Evolutionary conservation across 2,888 invertebrate species (phyloP), one percentile per base, ranked within the genome.

Genomic region (Brenthis ino): DNA sequence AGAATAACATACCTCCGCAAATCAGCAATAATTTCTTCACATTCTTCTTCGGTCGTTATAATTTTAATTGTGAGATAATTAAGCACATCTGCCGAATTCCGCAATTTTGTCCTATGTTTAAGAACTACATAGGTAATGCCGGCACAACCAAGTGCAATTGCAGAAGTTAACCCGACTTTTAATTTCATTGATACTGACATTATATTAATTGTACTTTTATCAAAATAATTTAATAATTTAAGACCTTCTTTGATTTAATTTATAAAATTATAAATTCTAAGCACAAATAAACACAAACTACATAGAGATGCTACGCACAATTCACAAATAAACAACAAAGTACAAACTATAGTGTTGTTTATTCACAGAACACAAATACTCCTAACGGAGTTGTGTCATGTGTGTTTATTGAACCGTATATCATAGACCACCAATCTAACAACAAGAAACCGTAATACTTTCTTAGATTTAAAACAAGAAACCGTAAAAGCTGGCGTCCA

Each of bases 41-140:
- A 86, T n/a, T 73, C 66, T n/a, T 79, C 74, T 74, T 83, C 81
- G 24, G 76, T 82, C 12, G 78, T 80, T 5, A 89, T 83, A 47
- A 76, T 82, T 73, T 80, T 79, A 37, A 90, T 84, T 60, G 72
- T 77, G 65, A 91, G 77, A 68, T 90, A 82, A 24, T 83, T 74
- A 54, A 89, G 81, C n/a, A 80, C 81, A 33, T 85, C 60, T 33
- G 28, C 48, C 50, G 87, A 85, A 70, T 81, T 77, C 11, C 70
- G 74, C 2, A 64, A 51, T 67, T 71, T 75, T 48, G 68, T 71
- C 70, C 76, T 85, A 50, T 72, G 74, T 71, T 78, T 84, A 6
- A 77, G 74, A 74, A 80, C 56, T 13, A 79, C 72, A 70, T 84
- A 87, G 2, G 80, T 73, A 57, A 81, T 61, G n/a, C 82, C 79